Evolutionary conservation across 2,888 invertebrate genomes (phyloP).

Genomic region (Arctia plantaginis): DNA sequence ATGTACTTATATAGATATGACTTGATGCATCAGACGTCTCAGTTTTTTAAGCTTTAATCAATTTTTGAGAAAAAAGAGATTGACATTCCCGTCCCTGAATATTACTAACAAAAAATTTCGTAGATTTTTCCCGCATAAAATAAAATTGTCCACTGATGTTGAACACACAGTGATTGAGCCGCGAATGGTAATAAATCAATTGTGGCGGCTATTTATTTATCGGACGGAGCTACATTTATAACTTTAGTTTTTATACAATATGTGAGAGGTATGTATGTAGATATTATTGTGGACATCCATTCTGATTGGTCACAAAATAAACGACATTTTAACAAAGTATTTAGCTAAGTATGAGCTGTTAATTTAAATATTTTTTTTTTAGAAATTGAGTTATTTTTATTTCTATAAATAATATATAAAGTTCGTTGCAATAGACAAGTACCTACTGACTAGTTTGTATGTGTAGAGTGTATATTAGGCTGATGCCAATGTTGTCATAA

Average conservation of each 20-base stretch:
- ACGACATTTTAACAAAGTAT: too few relatives aligned
- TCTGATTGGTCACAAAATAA: not conserved
- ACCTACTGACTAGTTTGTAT: too few relatives aligned
- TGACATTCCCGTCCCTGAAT: not conserved
- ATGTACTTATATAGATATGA: not conserved
- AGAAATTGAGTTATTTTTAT: too few relatives aligned
- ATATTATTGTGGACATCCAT: slow-evolving; percentile 41
- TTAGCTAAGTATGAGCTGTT: too few relatives aligned
- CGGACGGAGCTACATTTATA: slow-evolving; percentile 65
- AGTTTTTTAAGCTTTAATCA: not conserved
- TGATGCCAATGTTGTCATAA: too few relatives aligned
- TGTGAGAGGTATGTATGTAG: slow-evolving; percentile 17
- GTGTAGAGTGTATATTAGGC: too few relatives aligned
- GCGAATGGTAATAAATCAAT: slow-evolving; percentile 69
- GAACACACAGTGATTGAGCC: slow-evolving; percentile 58
- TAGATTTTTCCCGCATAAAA: slow-evolving; percentile 28
- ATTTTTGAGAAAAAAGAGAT: not conserved
- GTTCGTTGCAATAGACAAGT: too few relatives aligned
- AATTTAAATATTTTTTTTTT: too few relatives aligned
- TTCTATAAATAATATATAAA: too few relatives aligned
- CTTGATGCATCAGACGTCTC: not conserved
- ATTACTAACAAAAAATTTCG: not conserved
- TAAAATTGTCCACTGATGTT: slow-evolving; percentile 54
- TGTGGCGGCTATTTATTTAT: slow-evolving; percentile 68
- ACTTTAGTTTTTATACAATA: slow-evolving; percentile 41